phyloP scores from a whole-genome alignment of 2,113 vertebrate genomes.

The Cavia aperea region DNA sequence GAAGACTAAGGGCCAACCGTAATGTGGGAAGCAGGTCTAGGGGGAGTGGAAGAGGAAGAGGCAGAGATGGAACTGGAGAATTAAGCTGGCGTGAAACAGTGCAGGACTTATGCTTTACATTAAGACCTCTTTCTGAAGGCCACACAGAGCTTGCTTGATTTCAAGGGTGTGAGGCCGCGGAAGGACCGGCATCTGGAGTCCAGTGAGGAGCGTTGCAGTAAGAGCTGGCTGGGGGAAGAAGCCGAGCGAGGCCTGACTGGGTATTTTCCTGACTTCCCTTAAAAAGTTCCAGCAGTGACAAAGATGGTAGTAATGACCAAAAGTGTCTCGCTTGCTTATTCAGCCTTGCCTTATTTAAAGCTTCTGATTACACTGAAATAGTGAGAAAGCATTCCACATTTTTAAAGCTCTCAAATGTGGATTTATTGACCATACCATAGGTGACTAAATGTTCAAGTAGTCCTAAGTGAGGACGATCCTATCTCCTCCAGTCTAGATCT shows the following conservation, averaged over 20 bases:
- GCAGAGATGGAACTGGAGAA: background rate
- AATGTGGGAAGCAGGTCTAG: background rate
- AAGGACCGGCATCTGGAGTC: background rate
- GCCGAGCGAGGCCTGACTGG: background rate
- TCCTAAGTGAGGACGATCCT: background rate
- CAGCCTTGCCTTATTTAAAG: background rate
- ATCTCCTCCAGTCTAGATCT: background rate
- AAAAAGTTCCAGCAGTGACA: background rate
- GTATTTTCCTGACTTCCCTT: background rate
- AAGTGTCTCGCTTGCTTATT: background rate
- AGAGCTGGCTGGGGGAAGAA: background rate
- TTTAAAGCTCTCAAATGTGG: background rate
- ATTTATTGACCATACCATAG: background rate
- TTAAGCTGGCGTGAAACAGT: background rate
- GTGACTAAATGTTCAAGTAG: background rate
- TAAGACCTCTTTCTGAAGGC: background rate
- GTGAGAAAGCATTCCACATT: background rate
- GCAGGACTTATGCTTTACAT: background rate
- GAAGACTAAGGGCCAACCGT: background rate
- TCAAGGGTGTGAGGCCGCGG: rapidly evolving
- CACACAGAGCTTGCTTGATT: background rate
- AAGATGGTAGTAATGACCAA: background rate
- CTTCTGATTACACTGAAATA: background rate
- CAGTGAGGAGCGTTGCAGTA: background rate
- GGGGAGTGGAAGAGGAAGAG: background rate